Evolutionary conservation across 2,888 invertebrate genomes (phyloP).

Genomic region (Polyploca ridens): DNA sequence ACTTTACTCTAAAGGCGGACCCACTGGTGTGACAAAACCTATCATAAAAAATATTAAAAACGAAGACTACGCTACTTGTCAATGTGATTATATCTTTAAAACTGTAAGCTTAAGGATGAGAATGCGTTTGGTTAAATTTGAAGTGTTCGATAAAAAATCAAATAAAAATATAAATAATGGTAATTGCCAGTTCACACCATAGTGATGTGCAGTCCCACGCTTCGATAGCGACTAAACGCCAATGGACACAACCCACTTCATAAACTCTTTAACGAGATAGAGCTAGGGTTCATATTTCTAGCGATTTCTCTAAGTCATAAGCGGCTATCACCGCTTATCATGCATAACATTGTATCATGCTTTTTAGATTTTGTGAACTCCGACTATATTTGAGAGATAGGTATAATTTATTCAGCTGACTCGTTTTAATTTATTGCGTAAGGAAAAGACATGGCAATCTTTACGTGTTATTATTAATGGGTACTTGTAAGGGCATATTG

Average conservation of each 20-base stretch:
- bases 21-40: slow-evolving; percentile 56
- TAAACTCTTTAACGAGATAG: slow-evolving; percentile 35
- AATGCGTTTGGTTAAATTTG: slow-evolving; percentile 28
- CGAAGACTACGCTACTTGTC: slow-evolving; percentile 33
- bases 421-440: neutral
- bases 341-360: too few relatives aligned
- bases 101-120: slow-evolving; percentile 23
- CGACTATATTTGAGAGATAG: neutral
- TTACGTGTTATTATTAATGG: neutral
- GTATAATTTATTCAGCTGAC: neutral
- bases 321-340: too few relatives aligned
- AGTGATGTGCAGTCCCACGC: slow-evolving; percentile 64
- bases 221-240: slow-evolving; percentile 43
- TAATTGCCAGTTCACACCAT: slow-evolving; percentile 71
- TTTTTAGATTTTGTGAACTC: neutral
- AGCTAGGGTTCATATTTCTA: slow-evolving; percentile 34
- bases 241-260: slow-evolving; percentile 61
- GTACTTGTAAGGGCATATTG: neutral
- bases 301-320: slow-evolving; percentile 16
- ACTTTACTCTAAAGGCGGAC: slow-evolving; percentile 56
- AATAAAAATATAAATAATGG: slow-evolving; percentile 72
- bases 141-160: slow-evolving; percentile 66
- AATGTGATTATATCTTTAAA: slow-evolving; percentile 38
- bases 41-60: slow-evolving; percentile 43
- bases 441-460: neutral